A percentile compares a stretch with the other conserved stretches of the same genome.
These are phyloP conservation scores for Promerops cafer DNA, from an alignment of 2,113 vertebrate species.

Conservation along the genomic window DNA sequence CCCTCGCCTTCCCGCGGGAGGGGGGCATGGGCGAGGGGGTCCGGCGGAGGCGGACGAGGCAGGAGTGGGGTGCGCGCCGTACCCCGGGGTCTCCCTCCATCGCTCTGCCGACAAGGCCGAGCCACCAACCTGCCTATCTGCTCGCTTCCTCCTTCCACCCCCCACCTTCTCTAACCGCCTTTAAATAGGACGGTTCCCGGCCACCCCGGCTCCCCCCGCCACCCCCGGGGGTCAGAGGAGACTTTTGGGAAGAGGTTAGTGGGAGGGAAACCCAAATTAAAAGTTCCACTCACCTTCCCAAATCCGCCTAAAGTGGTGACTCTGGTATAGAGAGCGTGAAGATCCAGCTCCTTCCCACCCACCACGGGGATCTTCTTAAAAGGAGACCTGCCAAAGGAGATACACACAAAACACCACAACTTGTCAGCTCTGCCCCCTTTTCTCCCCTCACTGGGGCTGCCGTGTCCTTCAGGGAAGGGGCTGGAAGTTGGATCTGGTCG, in stretches of 20 bases:
- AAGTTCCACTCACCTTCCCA: slow-evolving; percentile 96
- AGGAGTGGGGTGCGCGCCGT: slow-evolving; percentile 43
- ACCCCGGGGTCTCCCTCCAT: slow-evolving; percentile 69
- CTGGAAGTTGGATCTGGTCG: slow-evolving; percentile 73
- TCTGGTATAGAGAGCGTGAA: slow-evolving; percentile 96
- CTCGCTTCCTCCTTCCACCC: slow-evolving; percentile 60
- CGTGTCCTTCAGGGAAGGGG: slow-evolving; percentile 70
- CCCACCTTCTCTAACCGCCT: slow-evolving; percentile 63
- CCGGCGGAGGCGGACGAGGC: neutral
- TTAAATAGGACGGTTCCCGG: slow-evolving; percentile 52
- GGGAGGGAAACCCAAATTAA: slow-evolving; percentile 77
- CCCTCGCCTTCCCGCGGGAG: neutral
- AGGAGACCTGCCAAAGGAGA: slow-evolving; percentile 85
- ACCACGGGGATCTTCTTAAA: slow-evolving; percentile 97
- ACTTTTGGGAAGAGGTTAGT: slow-evolving; percentile 73
- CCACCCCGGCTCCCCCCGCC: slow-evolving; percentile 59
- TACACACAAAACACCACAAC: slow-evolving; percentile 68
- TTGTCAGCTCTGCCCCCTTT: slow-evolving; percentile 67
- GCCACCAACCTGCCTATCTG: slow-evolving; percentile 72
- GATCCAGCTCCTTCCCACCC: slow-evolving; percentile 97
- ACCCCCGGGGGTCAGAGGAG: slow-evolving; percentile 68
- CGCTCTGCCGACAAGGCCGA: slow-evolving; percentile 83
- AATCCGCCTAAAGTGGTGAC: slow-evolving; percentile 98
- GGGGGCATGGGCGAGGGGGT: neutral
- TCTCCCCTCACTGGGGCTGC: slow-evolving; percentile 64